Conservation (phyloP, 1,140 invertebrate genomes). For the Alviniconcha marisindica region DNA sequence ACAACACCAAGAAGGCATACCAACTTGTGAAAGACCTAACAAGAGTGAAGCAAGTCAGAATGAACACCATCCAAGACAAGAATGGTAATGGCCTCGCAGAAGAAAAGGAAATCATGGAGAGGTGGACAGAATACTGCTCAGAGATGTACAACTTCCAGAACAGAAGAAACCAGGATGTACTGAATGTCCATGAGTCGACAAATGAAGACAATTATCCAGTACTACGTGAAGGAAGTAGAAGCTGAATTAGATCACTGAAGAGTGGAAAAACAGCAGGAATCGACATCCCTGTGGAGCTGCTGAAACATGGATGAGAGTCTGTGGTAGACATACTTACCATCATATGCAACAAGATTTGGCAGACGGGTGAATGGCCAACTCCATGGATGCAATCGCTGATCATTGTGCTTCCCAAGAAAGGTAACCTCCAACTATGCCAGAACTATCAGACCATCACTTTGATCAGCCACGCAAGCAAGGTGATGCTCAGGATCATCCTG, state of each 20-base stretch:
- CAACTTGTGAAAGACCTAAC: too few species aligned
- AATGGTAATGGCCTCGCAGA: too few species aligned
- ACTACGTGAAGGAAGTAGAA: not conserved
- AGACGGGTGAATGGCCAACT: not conserved
- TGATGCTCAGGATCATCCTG: conserved; percentile 24
- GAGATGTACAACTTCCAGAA: too few species aligned
- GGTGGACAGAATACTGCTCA: too few species aligned
- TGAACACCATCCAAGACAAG: too few species aligned
- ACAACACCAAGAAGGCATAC: too few species aligned
- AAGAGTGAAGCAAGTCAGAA: too few species aligned
- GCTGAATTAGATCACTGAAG: not conserved
- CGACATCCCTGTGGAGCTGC: not conserved
- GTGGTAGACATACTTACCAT: not conserved
- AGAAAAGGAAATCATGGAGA: too few species aligned
- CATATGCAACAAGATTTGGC: not conserved
- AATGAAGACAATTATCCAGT: not conserved
- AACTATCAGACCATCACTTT: not conserved
- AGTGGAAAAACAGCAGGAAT: not conserved
- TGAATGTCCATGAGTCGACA: too few species aligned
- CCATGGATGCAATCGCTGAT: not conserved
- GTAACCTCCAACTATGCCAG: not conserved
- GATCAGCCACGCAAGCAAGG: not conserved
- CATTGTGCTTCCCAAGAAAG: not conserved
- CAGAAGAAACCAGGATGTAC: too few species aligned
- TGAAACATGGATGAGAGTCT: not conserved